Evolutionary conservation across 2,113 vertebrate genomes (phyloP), one percentile per base, ranked within the genome.

Genomic region (Electrona antarctica): DNA sequence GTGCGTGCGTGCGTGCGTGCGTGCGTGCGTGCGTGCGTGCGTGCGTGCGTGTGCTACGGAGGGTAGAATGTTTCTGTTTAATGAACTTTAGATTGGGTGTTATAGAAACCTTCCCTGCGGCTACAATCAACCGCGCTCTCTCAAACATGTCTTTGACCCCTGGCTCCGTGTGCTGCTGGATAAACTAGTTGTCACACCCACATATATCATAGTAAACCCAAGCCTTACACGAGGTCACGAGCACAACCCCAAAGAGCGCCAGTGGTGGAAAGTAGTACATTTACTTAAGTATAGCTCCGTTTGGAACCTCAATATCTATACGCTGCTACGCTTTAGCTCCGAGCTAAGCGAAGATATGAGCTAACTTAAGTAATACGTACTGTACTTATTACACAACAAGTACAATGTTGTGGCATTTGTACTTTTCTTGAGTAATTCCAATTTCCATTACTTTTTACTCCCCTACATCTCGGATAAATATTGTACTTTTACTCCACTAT

Each of bases 1-100:
- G 67, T 47, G 58, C 33, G 70, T 13, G 58, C 13, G 58, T 1
- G 65, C 12, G 8, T 21, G 52, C 6, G 67, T 48, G 14, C 15
- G 47, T 50, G 45, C 50, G 56, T 46, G 57, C 50, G 28, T 45
- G 7, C 21, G 10, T 76, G 64, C 47, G 21, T 14, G 29, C 28
- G 14, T 11, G 45, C 8, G 21, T 15, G 52, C 1, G 3, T 76
- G 3, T 41, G 33, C 33, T 41, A 4, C 3, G 3, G 3, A 41
- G 52, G 71, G 68, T 69, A 79, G 77, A 76, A 70, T 80, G 73
- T 87, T 84, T 87, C 66, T 81, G 76, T 87, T 80, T 90, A 88
- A 87, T 92, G 86, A 91, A 90, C 88, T 90, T 89, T 85, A 90
- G 76, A 92, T 91, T 82, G 83, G 85, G 88, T 88, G 84, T 90